phyloP scores from a whole-genome alignment of 53 echinoderm and acorn worm species.

The Temnopleurus reevesii region DNA sequence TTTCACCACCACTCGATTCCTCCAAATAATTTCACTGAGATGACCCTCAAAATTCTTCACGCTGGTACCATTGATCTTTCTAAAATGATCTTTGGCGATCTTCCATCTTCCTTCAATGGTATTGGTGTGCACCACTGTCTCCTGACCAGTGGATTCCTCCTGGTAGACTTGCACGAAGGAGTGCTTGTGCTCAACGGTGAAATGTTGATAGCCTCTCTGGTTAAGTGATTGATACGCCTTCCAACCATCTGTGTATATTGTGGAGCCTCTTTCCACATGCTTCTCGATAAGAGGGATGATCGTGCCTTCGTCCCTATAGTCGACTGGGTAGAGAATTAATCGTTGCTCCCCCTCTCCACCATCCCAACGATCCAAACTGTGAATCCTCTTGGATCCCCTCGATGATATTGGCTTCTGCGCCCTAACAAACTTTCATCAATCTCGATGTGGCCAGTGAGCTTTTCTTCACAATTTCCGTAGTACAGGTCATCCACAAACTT shows the following conservation, averaged over 20 bases:
- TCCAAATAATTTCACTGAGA: slow-evolving; percentile 7
- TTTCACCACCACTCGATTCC: neutral
- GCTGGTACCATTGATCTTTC: neutral
- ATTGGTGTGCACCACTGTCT: neutral
- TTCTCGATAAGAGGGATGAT: neutral
- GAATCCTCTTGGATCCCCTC: neutral
- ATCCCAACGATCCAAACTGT: neutral
- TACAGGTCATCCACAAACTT: neutral
- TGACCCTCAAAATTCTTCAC: neutral
- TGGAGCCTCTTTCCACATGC: neutral
- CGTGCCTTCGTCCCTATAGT: neutral
- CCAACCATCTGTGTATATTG: slow-evolving; percentile 19
- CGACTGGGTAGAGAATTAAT: neutral
- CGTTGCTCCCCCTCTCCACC: slow-evolving; percentile 4
- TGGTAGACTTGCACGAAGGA: neutral
- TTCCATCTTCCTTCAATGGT: slow-evolving; percentile 13
- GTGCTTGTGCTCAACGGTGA: neutral
- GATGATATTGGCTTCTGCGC: neutral
- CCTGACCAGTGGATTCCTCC: neutral
- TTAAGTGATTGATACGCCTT: neutral
- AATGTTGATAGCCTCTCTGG: neutral
- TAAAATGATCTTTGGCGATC: neutral
- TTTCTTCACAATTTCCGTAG: too few species aligned
- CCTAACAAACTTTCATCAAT: slow-evolving; percentile 11
- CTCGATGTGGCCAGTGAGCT: neutral